These are phyloP conservation scores for Grapholita molesta DNA, from an alignment of 1,140 invertebrate species.

Conservation along the genomic window DNA sequence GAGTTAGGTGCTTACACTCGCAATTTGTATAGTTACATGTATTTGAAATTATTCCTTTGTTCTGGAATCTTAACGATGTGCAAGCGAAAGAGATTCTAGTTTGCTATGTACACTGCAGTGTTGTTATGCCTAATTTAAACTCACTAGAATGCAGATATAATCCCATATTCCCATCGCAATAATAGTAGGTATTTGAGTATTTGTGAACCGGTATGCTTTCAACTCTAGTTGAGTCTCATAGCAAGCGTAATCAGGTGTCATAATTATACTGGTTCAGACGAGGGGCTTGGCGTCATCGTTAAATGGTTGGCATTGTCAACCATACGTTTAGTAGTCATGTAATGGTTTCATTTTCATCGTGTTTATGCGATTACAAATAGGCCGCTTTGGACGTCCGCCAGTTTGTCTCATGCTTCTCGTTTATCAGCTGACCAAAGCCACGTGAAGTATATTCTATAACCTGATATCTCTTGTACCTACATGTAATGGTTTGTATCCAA, in stretches of 20 bases:
- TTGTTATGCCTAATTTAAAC: background rate
- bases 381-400: slow-evolving; percentile 44
- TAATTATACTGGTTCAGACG: background rate
- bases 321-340: background rate
- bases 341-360: slow-evolving; percentile 27
- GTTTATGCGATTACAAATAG: slow-evolving; percentile 36
- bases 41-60: too few relatives aligned
- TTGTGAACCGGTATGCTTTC: background rate
- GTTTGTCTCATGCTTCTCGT: slow-evolving; percentile 23
- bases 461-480: background rate
- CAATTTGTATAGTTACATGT: too few relatives aligned
- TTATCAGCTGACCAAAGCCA: slow-evolving; percentile 51
- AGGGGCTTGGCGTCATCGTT: background rate
- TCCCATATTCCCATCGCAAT: background rate
- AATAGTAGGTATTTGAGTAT: too few relatives aligned
- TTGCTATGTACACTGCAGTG: background rate
- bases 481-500: too few relatives aligned
- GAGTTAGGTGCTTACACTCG: too few relatives aligned
- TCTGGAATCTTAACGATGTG: background rate
- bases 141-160: background rate
- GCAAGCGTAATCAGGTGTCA: background rate
- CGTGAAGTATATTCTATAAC: slow-evolving; percentile 34
- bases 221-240: background rate
- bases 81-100: background rate
- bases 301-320: background rate